phyloP scores from a whole-genome alignment of 2,888 invertebrate species.

The Sthenelais limicola region DNA sequence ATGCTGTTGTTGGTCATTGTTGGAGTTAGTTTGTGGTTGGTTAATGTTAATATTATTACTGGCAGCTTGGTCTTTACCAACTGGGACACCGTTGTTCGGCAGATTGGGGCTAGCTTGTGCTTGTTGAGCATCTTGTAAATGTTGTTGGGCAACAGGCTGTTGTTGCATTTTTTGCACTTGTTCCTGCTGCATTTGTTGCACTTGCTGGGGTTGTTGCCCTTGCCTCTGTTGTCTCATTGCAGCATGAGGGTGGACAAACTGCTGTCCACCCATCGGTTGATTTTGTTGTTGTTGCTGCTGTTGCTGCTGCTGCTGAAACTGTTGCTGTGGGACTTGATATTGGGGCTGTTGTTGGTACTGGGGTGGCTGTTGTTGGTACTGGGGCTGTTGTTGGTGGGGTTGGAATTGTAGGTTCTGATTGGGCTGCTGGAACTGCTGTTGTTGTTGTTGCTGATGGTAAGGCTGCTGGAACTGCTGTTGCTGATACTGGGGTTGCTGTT shows the following conservation, averaged over 20 bases:
- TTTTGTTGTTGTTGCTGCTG: constrained; percentile 41
- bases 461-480: constrained; percentile 43
- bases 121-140: not conserved
- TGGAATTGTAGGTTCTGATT: constrained; percentile 35
- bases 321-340: constrained; percentile 37
- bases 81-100: not conserved
- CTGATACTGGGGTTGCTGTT: constrained; percentile 34
- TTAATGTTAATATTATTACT: not conserved
- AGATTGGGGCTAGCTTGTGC: not conserved
- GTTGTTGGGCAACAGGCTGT: not conserved
- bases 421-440: constrained; percentile 41
- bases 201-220: constrained; percentile 37
- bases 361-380: constrained; percentile 43
- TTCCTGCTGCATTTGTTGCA: constrained; percentile 39
- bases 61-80: not conserved
- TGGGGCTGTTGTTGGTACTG: constrained; percentile 43
- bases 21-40: not conserved
- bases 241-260: too few relatives aligned
- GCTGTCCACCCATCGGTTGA: too few relatives aligned
- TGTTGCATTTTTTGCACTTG: constrained; percentile 1
- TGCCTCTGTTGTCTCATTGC: constrained; percentile 6
- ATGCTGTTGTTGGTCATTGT: not conserved
- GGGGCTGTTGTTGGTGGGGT: constrained; percentile 31
- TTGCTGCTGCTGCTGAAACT: constrained; percentile 36
- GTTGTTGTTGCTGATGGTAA: constrained; percentile 40